Evolutionary conservation across 1,140 invertebrate genomes (phyloP).

Genomic region (Harpegnathos saltator): DNA sequence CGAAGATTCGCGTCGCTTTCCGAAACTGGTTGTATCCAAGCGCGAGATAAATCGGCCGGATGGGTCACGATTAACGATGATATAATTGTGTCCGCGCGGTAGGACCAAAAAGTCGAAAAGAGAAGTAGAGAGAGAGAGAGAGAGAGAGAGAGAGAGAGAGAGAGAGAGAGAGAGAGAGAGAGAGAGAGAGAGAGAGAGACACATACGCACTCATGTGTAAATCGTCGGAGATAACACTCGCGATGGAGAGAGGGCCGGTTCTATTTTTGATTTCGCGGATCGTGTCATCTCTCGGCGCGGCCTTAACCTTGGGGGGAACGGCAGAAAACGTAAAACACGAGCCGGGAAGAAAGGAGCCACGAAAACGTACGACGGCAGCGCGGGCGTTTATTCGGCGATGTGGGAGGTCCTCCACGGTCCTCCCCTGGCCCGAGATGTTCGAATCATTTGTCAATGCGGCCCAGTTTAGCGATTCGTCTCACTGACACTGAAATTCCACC

Average conservation of each 20-base stretch:
- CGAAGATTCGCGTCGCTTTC: too few relatives aligned
- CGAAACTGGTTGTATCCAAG: too few relatives aligned
- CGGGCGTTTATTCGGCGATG: constrained; percentile 61
- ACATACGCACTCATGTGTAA: too few relatives aligned
- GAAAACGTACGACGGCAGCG: constrained; percentile 27
- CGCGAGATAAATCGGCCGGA: too few relatives aligned
- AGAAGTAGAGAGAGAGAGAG: too few relatives aligned
- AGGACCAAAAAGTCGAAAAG: too few relatives aligned
- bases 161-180: too few relatives aligned
- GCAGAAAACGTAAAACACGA: constrained; percentile 52
- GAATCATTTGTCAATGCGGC: constrained; percentile 84
- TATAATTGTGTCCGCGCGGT: too few relatives aligned
- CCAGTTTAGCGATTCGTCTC: constrained; percentile 83
- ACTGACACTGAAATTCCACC: constrained; percentile 70
- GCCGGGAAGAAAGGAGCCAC: constrained; percentile 10
- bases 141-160: too few relatives aligned
- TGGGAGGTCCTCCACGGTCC: constrained; percentile 79
- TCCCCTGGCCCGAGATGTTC: constrained; percentile 72
- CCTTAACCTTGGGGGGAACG: constrained; percentile 54
- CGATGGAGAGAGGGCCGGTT: neutral
- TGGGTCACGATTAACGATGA: too few relatives aligned
- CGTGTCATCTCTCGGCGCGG: constrained; percentile 48
- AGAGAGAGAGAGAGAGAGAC: too few relatives aligned
- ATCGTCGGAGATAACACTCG: neutral
- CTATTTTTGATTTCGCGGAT: constrained; percentile 62